These are phyloP conservation scores for Thunnus maccoyii DNA, from an alignment of 2,113 vertebrate species.

Conservation along the genomic window DNA sequence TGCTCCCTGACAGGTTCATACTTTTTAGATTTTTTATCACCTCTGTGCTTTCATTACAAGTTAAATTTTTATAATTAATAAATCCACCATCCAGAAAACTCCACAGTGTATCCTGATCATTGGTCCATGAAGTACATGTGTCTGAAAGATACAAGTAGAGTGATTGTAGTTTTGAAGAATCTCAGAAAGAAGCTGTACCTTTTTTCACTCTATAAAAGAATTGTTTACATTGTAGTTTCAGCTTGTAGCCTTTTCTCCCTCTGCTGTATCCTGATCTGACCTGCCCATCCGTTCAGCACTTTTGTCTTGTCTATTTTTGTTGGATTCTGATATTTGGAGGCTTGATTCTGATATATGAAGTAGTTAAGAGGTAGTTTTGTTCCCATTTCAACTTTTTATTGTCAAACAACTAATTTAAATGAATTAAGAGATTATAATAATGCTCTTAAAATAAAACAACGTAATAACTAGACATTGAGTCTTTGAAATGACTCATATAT, in stretches of 20 bases:
- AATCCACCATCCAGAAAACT: neutral
- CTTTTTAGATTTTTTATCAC: too few relatives aligned
- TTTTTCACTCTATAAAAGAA: neutral
- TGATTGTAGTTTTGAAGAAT: constrained; percentile 15
- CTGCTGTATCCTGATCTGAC: constrained; percentile 12
- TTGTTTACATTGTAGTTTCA: constrained; percentile 18
- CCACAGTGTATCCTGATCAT: constrained; percentile 9
- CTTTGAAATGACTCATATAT: neutral
- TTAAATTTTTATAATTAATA: too few relatives aligned
- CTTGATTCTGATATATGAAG: constrained; percentile 5
- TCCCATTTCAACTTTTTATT: neutral
- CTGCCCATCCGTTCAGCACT: constrained; percentile 44
- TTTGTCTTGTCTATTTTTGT: constrained; percentile 28
- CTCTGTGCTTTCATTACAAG: too few relatives aligned
- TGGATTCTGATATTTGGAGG: constrained; percentile 15
- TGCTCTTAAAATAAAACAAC: neutral
- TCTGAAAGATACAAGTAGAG: constrained; percentile 6
- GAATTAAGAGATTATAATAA: neutral
- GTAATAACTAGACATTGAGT: neutral
- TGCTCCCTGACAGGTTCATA: too few relatives aligned
- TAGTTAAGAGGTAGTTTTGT: neutral
- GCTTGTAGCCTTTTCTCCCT: constrained; percentile 20
- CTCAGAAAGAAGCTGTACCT: neutral
- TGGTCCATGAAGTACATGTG: constrained; percentile 14
- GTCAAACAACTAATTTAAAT: neutral